These are phyloP conservation scores for Anastrepha ludens DNA, from an alignment of 1,140 invertebrate species.

Conservation along the genomic window DNA sequence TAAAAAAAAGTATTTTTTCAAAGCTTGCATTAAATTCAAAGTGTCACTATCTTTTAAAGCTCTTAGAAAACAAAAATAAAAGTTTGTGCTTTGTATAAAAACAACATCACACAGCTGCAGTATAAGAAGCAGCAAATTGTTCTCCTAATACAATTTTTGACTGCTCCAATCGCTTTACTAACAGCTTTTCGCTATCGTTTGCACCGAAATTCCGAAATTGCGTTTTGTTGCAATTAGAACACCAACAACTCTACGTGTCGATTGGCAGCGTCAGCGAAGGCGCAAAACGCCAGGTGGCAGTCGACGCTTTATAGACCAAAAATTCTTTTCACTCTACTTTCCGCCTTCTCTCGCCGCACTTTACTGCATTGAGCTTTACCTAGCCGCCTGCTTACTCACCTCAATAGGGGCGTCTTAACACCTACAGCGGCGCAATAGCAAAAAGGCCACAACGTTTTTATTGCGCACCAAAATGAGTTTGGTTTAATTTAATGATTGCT, in stretches of 20 bases:
- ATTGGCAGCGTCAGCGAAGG: not conserved
- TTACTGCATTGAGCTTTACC: not conserved
- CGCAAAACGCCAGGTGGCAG: not conserved
- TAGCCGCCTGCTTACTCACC: not conserved
- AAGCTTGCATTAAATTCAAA: too few species aligned
- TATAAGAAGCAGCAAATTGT: too few species aligned
- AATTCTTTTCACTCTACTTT: not conserved
- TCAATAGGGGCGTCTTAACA: slow-evolving; percentile 32
- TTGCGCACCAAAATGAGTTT: slow-evolving; percentile 50
- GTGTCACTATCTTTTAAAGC: too few species aligned
- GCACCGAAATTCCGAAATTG: too few species aligned
- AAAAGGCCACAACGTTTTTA: slow-evolving; percentile 23
- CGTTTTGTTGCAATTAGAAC: too few species aligned
- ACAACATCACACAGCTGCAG: too few species aligned
- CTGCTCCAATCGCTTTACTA: too few species aligned
- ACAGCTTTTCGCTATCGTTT: too few species aligned
- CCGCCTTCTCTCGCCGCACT: not conserved
- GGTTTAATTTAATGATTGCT: slow-evolving; percentile 55
- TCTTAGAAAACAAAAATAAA: too few species aligned
- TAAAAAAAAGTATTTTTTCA: too few species aligned
- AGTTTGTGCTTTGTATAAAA: too few species aligned
- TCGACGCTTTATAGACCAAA: not conserved
- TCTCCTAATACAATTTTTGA: too few species aligned
- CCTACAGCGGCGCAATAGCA: not conserved
- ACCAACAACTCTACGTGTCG: not conserved